Evolutionary conservation across 1,140 invertebrate genomes (phyloP), one percentile per base, ranked within the genome.

Genomic region (Cepaea nemoralis): DNA sequence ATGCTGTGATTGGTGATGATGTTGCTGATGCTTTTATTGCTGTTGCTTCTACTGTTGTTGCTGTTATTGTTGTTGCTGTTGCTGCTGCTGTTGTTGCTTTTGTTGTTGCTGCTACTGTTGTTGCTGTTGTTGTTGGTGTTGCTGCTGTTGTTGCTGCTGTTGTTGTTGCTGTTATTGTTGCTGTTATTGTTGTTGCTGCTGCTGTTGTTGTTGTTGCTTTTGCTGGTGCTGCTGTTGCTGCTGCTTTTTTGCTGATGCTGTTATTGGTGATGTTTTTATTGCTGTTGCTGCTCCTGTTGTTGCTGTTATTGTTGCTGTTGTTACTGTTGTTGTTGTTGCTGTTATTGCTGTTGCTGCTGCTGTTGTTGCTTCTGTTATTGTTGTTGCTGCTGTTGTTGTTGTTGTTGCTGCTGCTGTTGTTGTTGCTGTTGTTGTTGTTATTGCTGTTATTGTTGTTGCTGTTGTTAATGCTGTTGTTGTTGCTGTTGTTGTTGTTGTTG

Each of bases 261-360:
- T n/a, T n/a, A n/a, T n/a, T n/a, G n/a, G n/a, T n/a, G n/a, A n/a
- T n/a, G n/a, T n/a, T n/a, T n/a, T n/a, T n/a, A n/a, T n/a, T n/a
- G n/a, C n/a, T n/a, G n/a, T n/a, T n/a, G n/a, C n/a, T n/a, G n/a
- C n/a, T n/a, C n/a, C n/a, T n/a, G n/a, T n/a, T n/a, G n/a, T 48
- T 48, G 45, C 19, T 48, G 45, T 8, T 48, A 19, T 48, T 48
- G n/a, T 10, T 67, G 8, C 8, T 67, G n/a, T 35, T 67, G 35
- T 35, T 67, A 67, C 8, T 67, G 24, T 35, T 67, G 35, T n/a
- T 67, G 8, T 35, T 67, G 8, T 10, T 10, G n/a, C 8, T 10
- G n/a, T 35, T 77, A 69, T 19, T 77, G 12, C 42, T 77, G 37
- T 45, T 77, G 50, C 33, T 77, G 8, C 75, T 48, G 45, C n/a